phyloP scores from a whole-genome alignment of 2,797 vertebrate genomes.

The Podarcis siculus region DNA sequence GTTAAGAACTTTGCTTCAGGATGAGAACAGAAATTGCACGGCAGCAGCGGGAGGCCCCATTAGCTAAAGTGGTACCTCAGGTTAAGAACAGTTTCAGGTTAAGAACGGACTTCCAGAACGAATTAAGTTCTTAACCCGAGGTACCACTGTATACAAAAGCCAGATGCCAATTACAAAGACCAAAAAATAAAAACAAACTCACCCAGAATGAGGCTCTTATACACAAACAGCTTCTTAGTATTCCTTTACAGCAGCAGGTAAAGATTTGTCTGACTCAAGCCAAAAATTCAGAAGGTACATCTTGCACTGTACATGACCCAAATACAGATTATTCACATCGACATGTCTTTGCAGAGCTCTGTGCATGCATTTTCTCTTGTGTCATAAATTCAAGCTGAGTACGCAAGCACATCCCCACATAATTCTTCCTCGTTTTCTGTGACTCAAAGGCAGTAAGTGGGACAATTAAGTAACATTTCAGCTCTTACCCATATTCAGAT shows the following conservation, averaged over 20 bases:
- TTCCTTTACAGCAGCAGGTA: constrained; percentile 59
- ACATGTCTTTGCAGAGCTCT: constrained; percentile 61
- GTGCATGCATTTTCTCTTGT: constrained; percentile 57
- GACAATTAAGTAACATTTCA: constrained; percentile 71
- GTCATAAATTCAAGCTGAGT: constrained; percentile 58
- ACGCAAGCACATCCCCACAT: constrained; percentile 60
- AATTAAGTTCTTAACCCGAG: too few relatives aligned
- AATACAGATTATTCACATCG: constrained; percentile 71
- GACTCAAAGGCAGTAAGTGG: constrained; percentile 71
- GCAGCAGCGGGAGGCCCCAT: too few relatives aligned
- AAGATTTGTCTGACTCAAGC: constrained; percentile 55
- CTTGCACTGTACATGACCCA: constrained; percentile 54
- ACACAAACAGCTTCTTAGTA: constrained; percentile 43
- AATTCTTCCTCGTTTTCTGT: constrained; percentile 69
- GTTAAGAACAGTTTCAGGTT: too few relatives aligned
- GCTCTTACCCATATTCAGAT: constrained; percentile 68
- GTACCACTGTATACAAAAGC: constrained; percentile 19
- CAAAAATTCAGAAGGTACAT: constrained; percentile 42
- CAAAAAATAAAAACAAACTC: background rate
- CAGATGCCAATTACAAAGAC: constrained; percentile 46
- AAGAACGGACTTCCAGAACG: too few relatives aligned
- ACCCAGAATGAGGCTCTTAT: constrained; percentile 44
- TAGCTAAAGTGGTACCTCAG: too few relatives aligned
- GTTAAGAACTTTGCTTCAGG: too few relatives aligned
- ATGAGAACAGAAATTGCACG: too few relatives aligned